Evolutionary conservation across 2,888 invertebrate genomes (phyloP).

Genomic region (Didymodactylos carnosus): DNA sequence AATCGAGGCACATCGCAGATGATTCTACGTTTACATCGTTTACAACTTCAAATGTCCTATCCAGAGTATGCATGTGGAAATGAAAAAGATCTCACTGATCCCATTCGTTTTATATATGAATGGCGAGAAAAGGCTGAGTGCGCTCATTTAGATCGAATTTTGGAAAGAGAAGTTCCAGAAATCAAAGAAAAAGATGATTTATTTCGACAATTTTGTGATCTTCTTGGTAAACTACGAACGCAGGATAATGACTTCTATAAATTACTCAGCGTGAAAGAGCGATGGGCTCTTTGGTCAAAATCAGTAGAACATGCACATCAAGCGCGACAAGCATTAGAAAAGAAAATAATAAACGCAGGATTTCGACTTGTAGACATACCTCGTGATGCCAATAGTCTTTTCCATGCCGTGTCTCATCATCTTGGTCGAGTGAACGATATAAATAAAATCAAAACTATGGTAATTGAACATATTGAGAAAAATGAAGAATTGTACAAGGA

Average conservation of each 20-base stretch:
- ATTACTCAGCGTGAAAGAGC: background rate
- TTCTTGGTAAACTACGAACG: background rate
- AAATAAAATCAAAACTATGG: background rate
- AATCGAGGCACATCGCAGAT: slow-evolving; percentile 15
- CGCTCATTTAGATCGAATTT: background rate
- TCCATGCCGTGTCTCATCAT: background rate
- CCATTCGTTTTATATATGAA: no score
- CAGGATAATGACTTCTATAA: background rate
- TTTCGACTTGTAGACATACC: background rate
- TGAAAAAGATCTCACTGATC: no score
- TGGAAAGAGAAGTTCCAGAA: background rate
- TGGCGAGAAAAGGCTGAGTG: background rate
- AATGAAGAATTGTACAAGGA: background rate
- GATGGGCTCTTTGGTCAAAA: background rate
- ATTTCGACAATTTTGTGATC: background rate
- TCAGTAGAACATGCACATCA: background rate
- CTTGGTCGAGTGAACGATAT: background rate
- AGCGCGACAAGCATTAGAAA: background rate
- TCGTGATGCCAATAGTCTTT: background rate
- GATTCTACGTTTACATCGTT: slow-evolving; percentile 1
- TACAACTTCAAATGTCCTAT: no score
- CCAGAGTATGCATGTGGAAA: no score
- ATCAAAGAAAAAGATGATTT: background rate
- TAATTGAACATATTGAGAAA: background rate
- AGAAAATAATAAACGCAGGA: background rate